Conservation (phyloP, 2,113 vertebrate species). For the Cochlearius cochlearius region DNA sequence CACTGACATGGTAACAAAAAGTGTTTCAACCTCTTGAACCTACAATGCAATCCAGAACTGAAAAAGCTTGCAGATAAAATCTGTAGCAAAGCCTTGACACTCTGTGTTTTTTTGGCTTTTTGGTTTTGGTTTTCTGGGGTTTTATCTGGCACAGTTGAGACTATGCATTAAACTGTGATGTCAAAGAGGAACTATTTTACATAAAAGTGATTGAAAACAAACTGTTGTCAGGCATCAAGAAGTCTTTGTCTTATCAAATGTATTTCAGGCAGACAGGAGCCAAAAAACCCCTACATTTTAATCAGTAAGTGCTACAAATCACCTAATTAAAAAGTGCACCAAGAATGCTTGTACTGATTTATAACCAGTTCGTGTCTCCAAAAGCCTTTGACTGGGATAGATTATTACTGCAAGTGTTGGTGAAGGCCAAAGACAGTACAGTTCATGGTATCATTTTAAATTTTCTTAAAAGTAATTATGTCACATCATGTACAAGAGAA, state of each 20-base stretch:
- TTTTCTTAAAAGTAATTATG: slow-evolving; percentile 28
- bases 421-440: neutral
- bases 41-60: neutral
- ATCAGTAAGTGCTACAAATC: neutral
- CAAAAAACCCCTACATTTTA: neutral
- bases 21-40: neutral
- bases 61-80: neutral
- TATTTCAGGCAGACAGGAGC: slow-evolving; percentile 4
- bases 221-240: neutral
- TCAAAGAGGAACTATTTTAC: neutral
- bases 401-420: neutral
- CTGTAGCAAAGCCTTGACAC: neutral
- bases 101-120: neutral
- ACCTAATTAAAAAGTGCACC: slow-evolving; percentile 10
- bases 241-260: neutral
- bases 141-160: neutral
- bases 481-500: neutral
- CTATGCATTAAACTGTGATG: neutral
- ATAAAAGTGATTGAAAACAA: neutral
- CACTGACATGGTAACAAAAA: neutral
- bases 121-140: neutral
- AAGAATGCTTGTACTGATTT: neutral
- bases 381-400: neutral
- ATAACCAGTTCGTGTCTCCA: neutral
- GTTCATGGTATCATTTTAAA: neutral